Evolutionary conservation across 1,140 invertebrate species (phyloP).

Genomic region (Paraescarpia echinospica): DNA sequence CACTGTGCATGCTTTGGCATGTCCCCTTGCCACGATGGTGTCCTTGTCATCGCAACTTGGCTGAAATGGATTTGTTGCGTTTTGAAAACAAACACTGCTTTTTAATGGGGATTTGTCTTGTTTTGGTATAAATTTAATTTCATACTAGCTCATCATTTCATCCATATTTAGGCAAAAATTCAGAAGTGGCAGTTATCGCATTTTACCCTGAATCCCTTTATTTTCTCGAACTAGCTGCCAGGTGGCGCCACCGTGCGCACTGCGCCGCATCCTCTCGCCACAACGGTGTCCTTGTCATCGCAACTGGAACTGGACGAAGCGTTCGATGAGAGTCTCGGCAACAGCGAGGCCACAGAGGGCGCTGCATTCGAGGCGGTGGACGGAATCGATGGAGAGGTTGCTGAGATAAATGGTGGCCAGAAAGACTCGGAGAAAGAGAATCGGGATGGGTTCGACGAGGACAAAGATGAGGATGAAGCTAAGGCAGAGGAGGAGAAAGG

Average conservation of each 20-base stretch:
- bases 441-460: not conserved
- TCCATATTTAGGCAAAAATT: too few relatives aligned
- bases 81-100: too few relatives aligned
- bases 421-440: not conserved
- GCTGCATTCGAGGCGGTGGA: not conserved
- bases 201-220: too few relatives aligned
- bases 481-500: constrained; percentile 26
- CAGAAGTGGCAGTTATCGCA: too few relatives aligned
- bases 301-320: constrained; percentile 18
- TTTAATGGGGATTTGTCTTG: too few relatives aligned
- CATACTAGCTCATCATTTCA: too few relatives aligned
- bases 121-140: too few relatives aligned
- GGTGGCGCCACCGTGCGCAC: not conserved
- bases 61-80: too few relatives aligned
- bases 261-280: not conserved
- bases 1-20: not conserved
- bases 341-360: constrained; percentile 28
- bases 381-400: constrained; percentile 29
- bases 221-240: not conserved
- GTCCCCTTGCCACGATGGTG: not conserved
- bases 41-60: not conserved
- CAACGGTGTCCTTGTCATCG: not conserved
- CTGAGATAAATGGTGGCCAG: constrained; percentile 19
- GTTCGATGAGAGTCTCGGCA: constrained; percentile 17
- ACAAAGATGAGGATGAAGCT: constrained; percentile 26